phyloP scores from a whole-genome alignment of 2,888 invertebrate genomes.

The Melitaea athalia region DNA sequence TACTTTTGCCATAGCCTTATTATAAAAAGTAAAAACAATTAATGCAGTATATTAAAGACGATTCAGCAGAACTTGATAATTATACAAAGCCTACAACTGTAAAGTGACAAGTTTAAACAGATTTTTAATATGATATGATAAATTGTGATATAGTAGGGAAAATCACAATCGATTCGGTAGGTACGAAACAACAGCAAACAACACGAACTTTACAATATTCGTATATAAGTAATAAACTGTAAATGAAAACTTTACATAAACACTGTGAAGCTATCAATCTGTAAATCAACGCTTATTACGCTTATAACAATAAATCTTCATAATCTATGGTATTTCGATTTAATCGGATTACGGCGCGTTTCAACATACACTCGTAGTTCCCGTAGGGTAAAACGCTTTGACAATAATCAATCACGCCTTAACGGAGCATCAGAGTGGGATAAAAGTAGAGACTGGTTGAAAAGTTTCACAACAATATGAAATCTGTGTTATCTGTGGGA shows the following conservation, averaged over 20 bases:
- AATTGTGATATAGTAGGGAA: too few relatives aligned
- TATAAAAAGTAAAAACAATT: too few relatives aligned
- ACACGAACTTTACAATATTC: too few relatives aligned
- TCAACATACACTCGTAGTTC: neutral
- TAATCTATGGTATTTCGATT: neutral
- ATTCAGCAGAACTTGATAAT: neutral
- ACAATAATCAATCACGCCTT: slow-evolving; percentile 10
- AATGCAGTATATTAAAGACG: neutral
- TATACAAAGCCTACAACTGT: too few relatives aligned
- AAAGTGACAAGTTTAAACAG: too few relatives aligned
- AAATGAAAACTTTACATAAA: too few relatives aligned
- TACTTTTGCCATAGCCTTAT: too few relatives aligned
- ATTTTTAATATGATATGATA: too few relatives aligned
- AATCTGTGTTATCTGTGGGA: neutral
- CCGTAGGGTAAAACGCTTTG: neutral
- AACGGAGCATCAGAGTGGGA: neutral
- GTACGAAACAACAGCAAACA: too few relatives aligned
- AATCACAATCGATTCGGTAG: too few relatives aligned
- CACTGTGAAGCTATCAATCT: neutral
- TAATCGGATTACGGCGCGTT: neutral
- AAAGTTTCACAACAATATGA: neutral
- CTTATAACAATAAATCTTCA: neutral
- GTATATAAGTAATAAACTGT: too few relatives aligned
- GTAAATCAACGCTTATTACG: neutral
- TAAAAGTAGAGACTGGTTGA: neutral